Conservation (phyloP, 2,888 invertebrate genomes). For the Rhagophthalmus giganteus region DNA sequence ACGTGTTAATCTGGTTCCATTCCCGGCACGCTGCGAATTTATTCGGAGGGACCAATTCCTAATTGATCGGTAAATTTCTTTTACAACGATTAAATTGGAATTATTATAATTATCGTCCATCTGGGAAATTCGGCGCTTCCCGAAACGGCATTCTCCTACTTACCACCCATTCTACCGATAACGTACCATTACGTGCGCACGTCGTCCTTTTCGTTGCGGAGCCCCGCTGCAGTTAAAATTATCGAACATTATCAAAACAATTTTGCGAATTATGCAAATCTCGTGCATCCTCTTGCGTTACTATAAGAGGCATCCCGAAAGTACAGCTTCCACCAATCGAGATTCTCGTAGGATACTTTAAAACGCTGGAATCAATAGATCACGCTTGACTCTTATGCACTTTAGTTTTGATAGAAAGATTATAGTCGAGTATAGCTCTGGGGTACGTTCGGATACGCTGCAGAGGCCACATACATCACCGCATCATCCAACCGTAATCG, state of each 20-base stretch:
- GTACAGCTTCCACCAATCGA: conserved; percentile 11
- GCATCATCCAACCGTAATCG: conserved; percentile 28
- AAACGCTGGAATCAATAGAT: conserved; percentile 44
- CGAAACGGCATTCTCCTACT: too few species aligned
- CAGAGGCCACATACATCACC: conserved; percentile 32
- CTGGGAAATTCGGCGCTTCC: too few species aligned
- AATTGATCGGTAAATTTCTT: too few species aligned
- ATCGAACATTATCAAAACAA: conserved; percentile 20
- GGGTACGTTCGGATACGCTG: conserved; percentile 27
- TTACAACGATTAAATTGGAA: too few species aligned
- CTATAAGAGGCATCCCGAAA: conserved; percentile 9
- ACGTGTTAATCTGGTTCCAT: conserved; percentile 4
- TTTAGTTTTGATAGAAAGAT: conserved; percentile 51
- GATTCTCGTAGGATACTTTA: conserved; percentile 16
- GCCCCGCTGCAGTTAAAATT: too few species aligned
- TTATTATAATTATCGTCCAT: too few species aligned
- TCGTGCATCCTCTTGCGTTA: too few species aligned
- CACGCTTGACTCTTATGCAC: conserved; percentile 45
- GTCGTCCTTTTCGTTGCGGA: too few species aligned
- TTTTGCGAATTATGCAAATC: conserved; percentile 30
- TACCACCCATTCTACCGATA: too few species aligned
- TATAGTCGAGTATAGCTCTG: conserved; percentile 36
- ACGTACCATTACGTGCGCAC: too few species aligned
- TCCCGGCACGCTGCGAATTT: too few species aligned
- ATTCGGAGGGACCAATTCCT: too few species aligned